phyloP scores from a whole-genome alignment of 1,140 invertebrate genomes.

The Popillia japonica region DNA sequence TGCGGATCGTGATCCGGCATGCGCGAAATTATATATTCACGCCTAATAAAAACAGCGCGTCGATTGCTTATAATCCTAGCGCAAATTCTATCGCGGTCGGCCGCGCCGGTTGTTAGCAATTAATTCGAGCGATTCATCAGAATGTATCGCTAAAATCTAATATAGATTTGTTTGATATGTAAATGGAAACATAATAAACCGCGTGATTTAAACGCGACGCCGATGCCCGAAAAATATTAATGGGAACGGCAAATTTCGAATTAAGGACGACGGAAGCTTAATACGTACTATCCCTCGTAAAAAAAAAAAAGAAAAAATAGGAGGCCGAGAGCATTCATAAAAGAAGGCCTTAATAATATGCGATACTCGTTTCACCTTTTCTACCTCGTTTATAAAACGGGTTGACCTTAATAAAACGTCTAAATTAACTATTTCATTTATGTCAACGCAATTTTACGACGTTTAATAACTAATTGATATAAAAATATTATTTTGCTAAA shows the following conservation, averaged over 20 bases:
- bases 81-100: not conserved
- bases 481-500: too few species aligned
- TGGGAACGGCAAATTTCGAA: not conserved
- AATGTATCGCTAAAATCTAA: conserved; percentile 7
- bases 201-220: not conserved
- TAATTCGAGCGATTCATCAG: conserved; percentile 2
- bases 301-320: too few species aligned
- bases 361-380: not conserved
- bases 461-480: too few species aligned
- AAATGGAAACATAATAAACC: conserved; percentile 11
- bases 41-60: not conserved
- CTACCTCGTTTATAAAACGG: not conserved
- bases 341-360: not conserved
- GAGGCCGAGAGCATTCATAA: too few species aligned
- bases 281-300: not conserved
- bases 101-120: not conserved
- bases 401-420: not conserved
- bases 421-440: conserved; percentile 12
- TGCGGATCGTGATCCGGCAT: not conserved
- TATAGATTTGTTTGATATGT: conserved; percentile 12
- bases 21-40: not conserved
- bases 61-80: not conserved
- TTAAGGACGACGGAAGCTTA: not conserved
- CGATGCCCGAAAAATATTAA: not conserved
- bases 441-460: too few species aligned